Percentiles rank a stretch among this genome's conserved stretches.
Conservation (phyloP, 2,888 invertebrate genomes). For the Drosophila affinis region DNA sequence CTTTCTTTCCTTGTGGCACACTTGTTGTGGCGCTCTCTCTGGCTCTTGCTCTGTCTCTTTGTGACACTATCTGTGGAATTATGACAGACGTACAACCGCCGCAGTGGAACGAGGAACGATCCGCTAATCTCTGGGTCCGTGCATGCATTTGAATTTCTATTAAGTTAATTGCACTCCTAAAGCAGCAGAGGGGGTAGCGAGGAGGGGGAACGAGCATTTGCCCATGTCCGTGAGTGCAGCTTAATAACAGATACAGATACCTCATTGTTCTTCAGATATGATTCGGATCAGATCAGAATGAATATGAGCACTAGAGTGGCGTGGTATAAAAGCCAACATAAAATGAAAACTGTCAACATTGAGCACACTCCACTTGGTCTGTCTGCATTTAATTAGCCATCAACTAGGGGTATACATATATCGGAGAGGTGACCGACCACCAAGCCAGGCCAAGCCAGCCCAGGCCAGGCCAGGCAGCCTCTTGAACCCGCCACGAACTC, state of each 20-base stretch:
- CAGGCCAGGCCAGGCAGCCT: conserved; percentile 55
- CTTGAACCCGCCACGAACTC: conserved; percentile 63
- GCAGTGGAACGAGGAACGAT: not conserved
- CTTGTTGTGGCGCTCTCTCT: conserved; percentile 44
- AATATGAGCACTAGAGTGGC: not conserved
- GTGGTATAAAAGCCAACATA: conserved; percentile 61
- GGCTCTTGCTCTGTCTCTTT: conserved; percentile 33
- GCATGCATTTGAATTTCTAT: conserved; percentile 75
- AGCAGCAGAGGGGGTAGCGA: conserved; percentile 3
- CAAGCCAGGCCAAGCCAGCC: conserved; percentile 42
- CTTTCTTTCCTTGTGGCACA: conserved; percentile 46
- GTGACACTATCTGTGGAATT: conserved; percentile 70
- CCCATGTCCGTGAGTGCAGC: conserved; percentile 41
- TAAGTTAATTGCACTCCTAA: conserved; percentile 70
- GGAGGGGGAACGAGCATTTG: conserved; percentile 49
- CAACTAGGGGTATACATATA: conserved; percentile 7
- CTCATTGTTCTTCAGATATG: conserved; percentile 42
- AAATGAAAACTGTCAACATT: conserved; percentile 60
- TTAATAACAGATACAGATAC: conserved; percentile 44
- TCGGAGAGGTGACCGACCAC: conserved; percentile 64
- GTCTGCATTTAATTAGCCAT: conserved; percentile 73
- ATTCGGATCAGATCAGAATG: conserved; percentile 4
- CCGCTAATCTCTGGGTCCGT: conserved; percentile 57
- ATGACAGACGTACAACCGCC: conserved; percentile 68
- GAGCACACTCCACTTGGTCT: conserved; percentile 13